Evolutionary conservation across 2,888 invertebrate genomes (phyloP).

Genomic region (Macrosiphum euphorbiae): DNA sequence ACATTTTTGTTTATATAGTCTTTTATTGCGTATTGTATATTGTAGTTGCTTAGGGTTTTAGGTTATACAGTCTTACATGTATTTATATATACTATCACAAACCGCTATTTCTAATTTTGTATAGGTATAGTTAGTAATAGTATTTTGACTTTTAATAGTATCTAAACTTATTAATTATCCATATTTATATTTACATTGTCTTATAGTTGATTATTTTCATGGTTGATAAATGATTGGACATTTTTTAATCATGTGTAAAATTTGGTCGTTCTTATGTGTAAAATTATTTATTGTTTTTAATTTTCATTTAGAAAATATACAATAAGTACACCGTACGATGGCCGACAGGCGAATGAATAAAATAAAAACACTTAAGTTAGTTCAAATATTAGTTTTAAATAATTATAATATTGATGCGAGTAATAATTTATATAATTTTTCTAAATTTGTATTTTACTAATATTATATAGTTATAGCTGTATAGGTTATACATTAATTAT

Average conservation of each 20-base stretch:
- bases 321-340: not conserved
- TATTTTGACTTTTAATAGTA: not conserved
- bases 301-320: not conserved
- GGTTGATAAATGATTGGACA: not conserved
- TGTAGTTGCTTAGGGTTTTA: not conserved
- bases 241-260: not conserved
- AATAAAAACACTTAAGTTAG: not conserved
- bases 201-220: not conserved
- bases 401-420: not conserved
- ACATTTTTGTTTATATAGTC: not conserved
- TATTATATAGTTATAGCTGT: not conserved
- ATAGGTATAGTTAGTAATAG: not conserved
- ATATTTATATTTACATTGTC: not conserved
- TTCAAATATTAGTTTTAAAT: not conserved
- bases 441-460: not conserved
- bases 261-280: not conserved
- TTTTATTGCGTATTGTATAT: not conserved
- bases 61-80: not conserved
- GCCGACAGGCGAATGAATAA: not conserved
- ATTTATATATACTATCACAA: not conserved
- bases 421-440: not conserved
- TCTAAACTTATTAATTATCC: not conserved
- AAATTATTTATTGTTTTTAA: not conserved
- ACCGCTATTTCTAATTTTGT: not conserved
- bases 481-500: not conserved